Base-by-base conservation (phyloP, 2,888 invertebrate species). In the Chymomyza fuscimana region DNA sequence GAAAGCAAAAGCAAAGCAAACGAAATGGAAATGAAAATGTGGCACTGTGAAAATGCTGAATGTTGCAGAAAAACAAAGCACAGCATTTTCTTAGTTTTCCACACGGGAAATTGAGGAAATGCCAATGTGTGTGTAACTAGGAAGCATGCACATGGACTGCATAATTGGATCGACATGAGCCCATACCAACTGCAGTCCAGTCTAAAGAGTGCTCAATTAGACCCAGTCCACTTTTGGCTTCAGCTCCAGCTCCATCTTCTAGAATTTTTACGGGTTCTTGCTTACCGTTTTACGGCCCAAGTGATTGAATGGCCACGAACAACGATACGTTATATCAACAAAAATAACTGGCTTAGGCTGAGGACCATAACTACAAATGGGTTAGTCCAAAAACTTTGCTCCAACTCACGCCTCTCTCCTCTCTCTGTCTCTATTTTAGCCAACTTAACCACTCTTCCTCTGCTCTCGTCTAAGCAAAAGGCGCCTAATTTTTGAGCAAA, bases 301-400 rank as follows among this genome's bases (percentile, higher is more conserved):
- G 63, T 22, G 65, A 65, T 60, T 32, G 62, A 64, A 66, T 67
- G 59, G 67, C 63, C 56, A 59, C 70, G 63, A 63, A 66, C 63
- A 63, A 59, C 66, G 66, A 63, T 59, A 36, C 40, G 63, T 50
- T 59, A 67, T 36, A 32, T 36, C 62, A 65, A 50, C 40, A 65
- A 52, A 32, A 58, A 22, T 58, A 58, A 29, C 54, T 58, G 15
- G 58, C 58, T 29, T 22, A 58, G 58, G 15, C 22, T 19, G 0
- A 12, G 12, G 2, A 46, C 40, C 40, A 46, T 46, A 46, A 46
- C 40, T 46, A 7, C 40, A 46, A 46, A 12, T 46, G 40, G 40
- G 36, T 36, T 7, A 36, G 36, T 36, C 36, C 36, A 36, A 36
- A 36, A 36, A 56, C 56, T 56, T 19, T 56, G 22, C 19, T 7